Evolutionary conservation across 2,113 vertebrate genomes (phyloP), one percentile per base, ranked within the genome.

Genomic region (Bagarius yarrelli): DNA sequence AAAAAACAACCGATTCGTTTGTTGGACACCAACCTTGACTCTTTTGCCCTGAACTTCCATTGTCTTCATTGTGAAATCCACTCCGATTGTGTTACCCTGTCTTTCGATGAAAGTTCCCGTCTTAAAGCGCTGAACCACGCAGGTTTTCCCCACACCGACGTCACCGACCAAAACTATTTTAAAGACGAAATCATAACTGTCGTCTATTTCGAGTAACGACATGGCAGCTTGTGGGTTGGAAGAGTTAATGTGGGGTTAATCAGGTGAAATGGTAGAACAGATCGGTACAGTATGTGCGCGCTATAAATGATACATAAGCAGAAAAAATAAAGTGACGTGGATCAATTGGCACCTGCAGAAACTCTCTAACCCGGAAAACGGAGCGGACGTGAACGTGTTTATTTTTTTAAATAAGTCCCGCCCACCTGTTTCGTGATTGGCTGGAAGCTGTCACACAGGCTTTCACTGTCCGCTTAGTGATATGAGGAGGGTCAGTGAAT

Each of bases 51-150:
- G 95, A 67, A 95, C 92, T 47, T 95, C 94, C 87, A 95, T 86
- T 66, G 94, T 95, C 89, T 95, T 95, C 94, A 96, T 94, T 80
- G 94, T 95, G 86, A 96, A 96, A 87, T 96, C 95, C 79, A 96
- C 95, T 50, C 95, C 95, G 83, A 96, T 96, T 55, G 95, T 96
- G 89, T 91, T 96, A 55, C 94, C 94, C 70, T 96, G 95, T 30
- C 94, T 91, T 88, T 95, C 95, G 53, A 92, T 88, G 87, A 96
- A 96, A 74, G 89, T 88, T 15, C 95, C 95, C 1, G 91, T 94
- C 76, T 95, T 95, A 91, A 96, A 95, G 44, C 95, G 92, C 92
- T 95, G 95, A 50, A 95, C 95, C 71, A 96, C 93, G 85, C 94
- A 95, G 50, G 95, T 96, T 89, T 96, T 96, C 57, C 95, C 95